Evolutionary conservation across 2,797 vertebrate species (phyloP).

Genomic region (Lepilemur septentrionalis): DNA sequence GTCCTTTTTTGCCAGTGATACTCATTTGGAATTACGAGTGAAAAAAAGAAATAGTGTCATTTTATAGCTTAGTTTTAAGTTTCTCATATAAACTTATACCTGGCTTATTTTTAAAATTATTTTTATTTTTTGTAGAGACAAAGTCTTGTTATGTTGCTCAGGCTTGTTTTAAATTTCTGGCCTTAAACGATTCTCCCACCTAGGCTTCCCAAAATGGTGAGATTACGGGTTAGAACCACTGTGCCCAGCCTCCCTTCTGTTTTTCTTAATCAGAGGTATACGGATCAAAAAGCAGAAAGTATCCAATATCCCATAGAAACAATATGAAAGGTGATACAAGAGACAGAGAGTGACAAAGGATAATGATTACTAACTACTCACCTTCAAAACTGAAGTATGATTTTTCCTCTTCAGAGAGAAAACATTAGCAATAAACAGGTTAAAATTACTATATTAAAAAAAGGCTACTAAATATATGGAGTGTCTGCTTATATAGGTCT

Average conservation of each 20-base stretch:
- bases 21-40: neutral
- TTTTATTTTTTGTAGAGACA: neutral
- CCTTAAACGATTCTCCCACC: neutral
- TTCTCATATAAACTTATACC: conserved; percentile 86
- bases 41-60: neutral
- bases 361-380: neutral
- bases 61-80: conserved; percentile 92
- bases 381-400: neutral
- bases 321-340: neutral
- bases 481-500: neutral
- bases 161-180: neutral
- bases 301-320: neutral
- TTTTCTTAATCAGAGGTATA: conserved; percentile 10
- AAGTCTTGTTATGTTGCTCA: neutral
- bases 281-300: neutral
- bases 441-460: neutral
- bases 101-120: neutral
- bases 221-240: neutral
- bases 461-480: neutral
- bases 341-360: neutral
- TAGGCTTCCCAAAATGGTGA: neutral
- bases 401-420: conserved; percentile 17
- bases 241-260: neutral
- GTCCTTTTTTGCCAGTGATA: neutral
- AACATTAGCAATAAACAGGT: neutral